Evolutionary conservation across 2,888 invertebrate genomes (phyloP).

Genomic region (Aspidiotus destructor): DNA sequence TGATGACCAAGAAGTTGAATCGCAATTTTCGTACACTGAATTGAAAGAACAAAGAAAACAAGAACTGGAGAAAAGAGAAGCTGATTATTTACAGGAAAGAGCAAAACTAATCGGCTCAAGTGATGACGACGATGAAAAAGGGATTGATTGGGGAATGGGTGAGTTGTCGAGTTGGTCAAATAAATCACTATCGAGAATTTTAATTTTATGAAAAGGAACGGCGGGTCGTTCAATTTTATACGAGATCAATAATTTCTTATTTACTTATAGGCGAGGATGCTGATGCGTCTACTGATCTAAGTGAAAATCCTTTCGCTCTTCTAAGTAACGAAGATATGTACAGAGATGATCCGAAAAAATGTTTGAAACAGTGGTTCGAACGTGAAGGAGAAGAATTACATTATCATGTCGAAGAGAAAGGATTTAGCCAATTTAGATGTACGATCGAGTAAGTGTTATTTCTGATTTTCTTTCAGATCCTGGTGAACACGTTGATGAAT

Average conservation of each 20-base stretch:
- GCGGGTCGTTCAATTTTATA: slow-evolving; percentile 9
- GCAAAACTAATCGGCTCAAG: slow-evolving; percentile 35
- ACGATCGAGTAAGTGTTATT: slow-evolving; percentile 47
- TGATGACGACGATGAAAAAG: slow-evolving; percentile 37
- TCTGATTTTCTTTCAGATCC: not conserved
- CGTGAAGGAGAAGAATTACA: slow-evolving; percentile 76
- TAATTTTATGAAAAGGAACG: not conserved
- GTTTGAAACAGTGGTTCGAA: slow-evolving; percentile 86
- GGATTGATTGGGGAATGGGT: slow-evolving; percentile 85
- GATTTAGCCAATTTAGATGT: slow-evolving; percentile 76
- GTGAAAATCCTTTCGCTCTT: slow-evolving; percentile 73
- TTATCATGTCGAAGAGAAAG: slow-evolving; percentile 78
- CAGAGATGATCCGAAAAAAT: slow-evolving; percentile 89
- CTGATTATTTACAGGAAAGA: slow-evolving; percentile 36
- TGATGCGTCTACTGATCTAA: slow-evolving; percentile 69
- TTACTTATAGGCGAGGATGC: slow-evolving; percentile 62
- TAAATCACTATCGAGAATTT: too few relatives aligned
- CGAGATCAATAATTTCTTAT: slow-evolving; percentile 8
- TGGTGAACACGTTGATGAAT: slow-evolving; percentile 1
- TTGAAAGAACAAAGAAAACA: slow-evolving; percentile 46
- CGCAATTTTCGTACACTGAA: slow-evolving; percentile 66
- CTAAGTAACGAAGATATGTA: slow-evolving; percentile 80
- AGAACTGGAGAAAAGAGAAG: slow-evolving; percentile 36
- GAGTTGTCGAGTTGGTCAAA: slow-evolving; percentile 37
- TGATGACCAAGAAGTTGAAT: slow-evolving; percentile 77